Evolutionary conservation across 2,113 vertebrate species (phyloP), one percentile per base, ranked within the genome.

Genomic region (Telmatochromis brichardi): DNA sequence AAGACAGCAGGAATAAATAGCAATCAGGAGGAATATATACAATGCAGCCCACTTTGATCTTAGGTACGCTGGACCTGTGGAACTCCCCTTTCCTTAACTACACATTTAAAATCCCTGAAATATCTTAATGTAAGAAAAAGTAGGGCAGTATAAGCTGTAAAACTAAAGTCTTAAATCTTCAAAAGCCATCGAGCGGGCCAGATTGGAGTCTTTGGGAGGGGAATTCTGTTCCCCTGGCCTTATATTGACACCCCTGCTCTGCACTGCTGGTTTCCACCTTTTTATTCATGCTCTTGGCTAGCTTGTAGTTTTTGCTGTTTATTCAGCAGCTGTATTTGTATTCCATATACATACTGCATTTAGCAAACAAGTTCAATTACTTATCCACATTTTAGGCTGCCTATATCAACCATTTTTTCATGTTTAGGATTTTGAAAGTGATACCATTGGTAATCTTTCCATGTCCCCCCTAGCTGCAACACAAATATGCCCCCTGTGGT

Each of bases 1-100:
- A 5, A 65, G 17, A 65, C 60, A 65, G 33, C 33, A 65, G 60
- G 17, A 65, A 65, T 65, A 65, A 65, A 65, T 7, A 5, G 19
- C 31, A 1, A n/a, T n/a, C 17, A 65, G 60, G 31, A 65, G 10
- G 10, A 65, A 65, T 7, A 65, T 65, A 35, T 65, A 37, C 60
- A 65, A 37, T n/a, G 31, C 60, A 2, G 60, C 17, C 17, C 31
- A 65, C 17, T 65, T 65, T 37, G 0, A 37, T 37, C 0, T 37
- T 65, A 65, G 31, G 60, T 65, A 5, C 1, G 6, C 31, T 65
- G 31, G 4, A 65, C 60, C 31, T 65, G 31, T 65, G 9, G 0
- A 65, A 65, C 17, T 5, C 17, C 3, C 31, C 31, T 65, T 65
- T 65, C 60, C 0, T 37, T 65, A 65, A 35, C 60, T 37, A 3